Conservation (phyloP, 2,888 invertebrate species). For the Drosophila formosana region DNA sequence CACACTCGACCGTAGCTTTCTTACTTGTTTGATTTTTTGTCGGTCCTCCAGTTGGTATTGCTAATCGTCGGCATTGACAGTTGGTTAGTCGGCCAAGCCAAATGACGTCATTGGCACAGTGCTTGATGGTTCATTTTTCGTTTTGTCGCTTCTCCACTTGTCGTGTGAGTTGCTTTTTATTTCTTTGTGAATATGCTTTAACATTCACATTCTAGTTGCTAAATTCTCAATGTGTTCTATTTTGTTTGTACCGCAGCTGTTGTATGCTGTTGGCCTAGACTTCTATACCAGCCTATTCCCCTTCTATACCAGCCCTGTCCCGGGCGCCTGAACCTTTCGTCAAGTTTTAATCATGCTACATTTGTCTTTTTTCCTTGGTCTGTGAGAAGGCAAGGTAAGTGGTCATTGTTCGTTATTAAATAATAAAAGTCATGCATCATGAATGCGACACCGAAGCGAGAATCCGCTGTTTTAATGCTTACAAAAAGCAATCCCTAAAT, state of each 20-base stretch:
- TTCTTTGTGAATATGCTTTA: conserved; percentile 40
- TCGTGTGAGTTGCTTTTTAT: conserved; percentile 41
- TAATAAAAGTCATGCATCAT: conserved; percentile 23
- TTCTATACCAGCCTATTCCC: conserved; percentile 17
- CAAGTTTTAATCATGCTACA: conserved; percentile 69
- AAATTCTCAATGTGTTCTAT: conserved; percentile 78
- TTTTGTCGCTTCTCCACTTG: conserved; percentile 20
- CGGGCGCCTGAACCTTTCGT: conserved; percentile 47
- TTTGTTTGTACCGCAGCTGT: conserved; percentile 68
- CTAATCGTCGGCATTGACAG: conserved; percentile 57
- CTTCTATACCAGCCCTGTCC: conserved; percentile 10
- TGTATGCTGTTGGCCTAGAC: conserved; percentile 38
- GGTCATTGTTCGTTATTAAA: conserved; percentile 36
- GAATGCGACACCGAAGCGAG: conserved; percentile 30
- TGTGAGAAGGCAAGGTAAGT: conserved; percentile 23
- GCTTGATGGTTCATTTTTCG: conserved; percentile 60
- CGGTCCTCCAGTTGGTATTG: not conserved
- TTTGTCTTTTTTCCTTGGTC: conserved; percentile 56
- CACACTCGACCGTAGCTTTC: not conserved
- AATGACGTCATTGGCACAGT: conserved; percentile 69
- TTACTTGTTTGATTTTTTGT: not conserved
- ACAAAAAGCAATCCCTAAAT: not conserved
- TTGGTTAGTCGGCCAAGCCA: conserved; percentile 61
- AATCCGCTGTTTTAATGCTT: not conserved
- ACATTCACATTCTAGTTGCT: conserved; percentile 60